Conservation (phyloP, 1,140 invertebrate genomes). For the Monochamus saltuarius region DNA sequence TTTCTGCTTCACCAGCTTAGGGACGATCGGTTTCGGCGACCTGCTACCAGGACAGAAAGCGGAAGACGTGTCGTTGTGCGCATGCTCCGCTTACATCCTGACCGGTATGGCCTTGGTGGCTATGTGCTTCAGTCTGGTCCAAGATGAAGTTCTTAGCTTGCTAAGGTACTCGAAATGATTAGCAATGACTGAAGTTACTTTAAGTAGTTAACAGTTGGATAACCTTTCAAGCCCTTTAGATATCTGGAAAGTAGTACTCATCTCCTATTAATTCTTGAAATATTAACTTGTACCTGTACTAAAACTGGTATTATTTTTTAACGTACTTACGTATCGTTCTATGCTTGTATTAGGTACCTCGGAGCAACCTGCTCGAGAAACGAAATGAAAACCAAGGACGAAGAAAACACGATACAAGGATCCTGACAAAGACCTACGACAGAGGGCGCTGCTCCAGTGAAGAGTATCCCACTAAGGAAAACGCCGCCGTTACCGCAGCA, state of each 20-base stretch:
- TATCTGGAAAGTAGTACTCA: too few species aligned
- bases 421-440: conserved; percentile 65
- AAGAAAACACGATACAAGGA: conserved; percentile 60
- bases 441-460: conserved; percentile 53
- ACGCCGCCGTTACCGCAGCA: conserved; percentile 57
- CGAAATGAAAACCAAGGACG: conserved; percentile 51
- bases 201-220: too few species aligned
- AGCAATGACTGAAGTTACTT: too few species aligned
- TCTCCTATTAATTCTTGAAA: too few species aligned
- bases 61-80: conserved; percentile 76
- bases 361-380: conserved; percentile 39
- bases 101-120: conserved; percentile 93
- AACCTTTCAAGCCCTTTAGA: too few species aligned
- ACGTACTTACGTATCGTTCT: too few species aligned
- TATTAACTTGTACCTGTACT: too few species aligned
- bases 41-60: conserved; percentile 70
- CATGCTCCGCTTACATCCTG: conserved; percentile 84
- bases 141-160: conserved; percentile 69
- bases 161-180: conserved; percentile 6
- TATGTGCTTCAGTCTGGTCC: conserved; percentile 95
- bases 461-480: conserved; percentile 51
- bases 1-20: conserved; percentile 84
- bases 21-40: conserved; percentile 74
- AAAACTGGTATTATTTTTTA: too few species aligned
- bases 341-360: conserved; percentile 53